Evolutionary conservation across 2,797 vertebrate species (phyloP).

Genomic region (Catamblyrhynchus diadema): DNA sequence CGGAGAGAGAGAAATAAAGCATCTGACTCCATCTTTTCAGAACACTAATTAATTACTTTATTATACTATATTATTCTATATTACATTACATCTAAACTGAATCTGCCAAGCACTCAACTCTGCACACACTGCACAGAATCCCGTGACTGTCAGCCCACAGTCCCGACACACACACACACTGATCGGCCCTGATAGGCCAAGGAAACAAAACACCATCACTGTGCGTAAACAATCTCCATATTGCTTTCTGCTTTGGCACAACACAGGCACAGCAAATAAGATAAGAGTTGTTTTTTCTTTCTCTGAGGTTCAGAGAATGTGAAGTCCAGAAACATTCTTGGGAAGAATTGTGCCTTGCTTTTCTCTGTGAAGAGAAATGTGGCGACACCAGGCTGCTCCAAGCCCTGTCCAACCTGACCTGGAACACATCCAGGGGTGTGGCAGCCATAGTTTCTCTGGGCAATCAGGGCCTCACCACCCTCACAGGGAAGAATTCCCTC

Average conservation of each 20-base stretch:
- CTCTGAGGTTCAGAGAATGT: not conserved
- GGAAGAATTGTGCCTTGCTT: not conserved
- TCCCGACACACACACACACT: not conserved
- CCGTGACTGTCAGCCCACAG: not conserved
- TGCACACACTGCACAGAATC: not conserved
- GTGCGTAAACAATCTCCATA: not conserved
- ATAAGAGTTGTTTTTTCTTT: not conserved
- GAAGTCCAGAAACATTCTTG: not conserved
- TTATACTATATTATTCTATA: not conserved
- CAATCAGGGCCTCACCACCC: not conserved
- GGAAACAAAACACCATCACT: not conserved
- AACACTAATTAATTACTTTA: not conserved
- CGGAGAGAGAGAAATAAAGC: accelerated
- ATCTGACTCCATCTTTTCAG: not conserved
- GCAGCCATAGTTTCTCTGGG: not conserved
- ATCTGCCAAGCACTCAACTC: not conserved
- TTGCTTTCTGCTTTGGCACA: not conserved
- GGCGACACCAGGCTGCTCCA: accelerated
- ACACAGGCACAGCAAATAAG: not conserved
- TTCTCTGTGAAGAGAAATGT: not conserved
- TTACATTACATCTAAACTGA: not conserved
- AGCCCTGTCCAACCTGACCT: accelerated
- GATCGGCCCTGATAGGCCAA: too few species aligned
- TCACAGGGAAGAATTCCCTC: not conserved
- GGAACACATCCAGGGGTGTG: not conserved